Conservation (phyloP, 2,113 vertebrate species). For the Urocynchramus pylzowi region DNA sequence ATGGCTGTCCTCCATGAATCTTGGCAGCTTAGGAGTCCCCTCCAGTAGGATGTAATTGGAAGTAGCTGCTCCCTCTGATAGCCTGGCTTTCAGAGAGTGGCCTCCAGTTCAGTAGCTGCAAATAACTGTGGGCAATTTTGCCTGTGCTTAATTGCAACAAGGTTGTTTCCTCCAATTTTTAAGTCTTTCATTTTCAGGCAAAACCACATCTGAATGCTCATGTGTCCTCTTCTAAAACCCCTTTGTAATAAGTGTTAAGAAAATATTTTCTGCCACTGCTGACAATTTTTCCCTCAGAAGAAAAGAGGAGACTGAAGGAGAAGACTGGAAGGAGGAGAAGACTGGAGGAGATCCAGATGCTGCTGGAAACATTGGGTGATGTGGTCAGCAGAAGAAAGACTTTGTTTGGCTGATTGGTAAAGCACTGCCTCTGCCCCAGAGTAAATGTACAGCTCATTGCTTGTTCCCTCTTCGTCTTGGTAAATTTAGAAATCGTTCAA, state of each 20-base stretch:
- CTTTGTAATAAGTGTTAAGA: neutral
- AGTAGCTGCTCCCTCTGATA: slow-evolving; percentile 22
- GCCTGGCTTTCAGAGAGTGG: slow-evolving; percentile 13
- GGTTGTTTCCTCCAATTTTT: slow-evolving; percentile 13
- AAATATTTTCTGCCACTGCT: neutral
- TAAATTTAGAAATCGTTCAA: neutral
- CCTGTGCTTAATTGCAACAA: slow-evolving; percentile 12
- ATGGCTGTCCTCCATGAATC: slow-evolving; percentile 9
- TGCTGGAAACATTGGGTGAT: neutral
- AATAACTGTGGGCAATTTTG: slow-evolving; percentile 26
- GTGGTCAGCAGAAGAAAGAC: neutral
- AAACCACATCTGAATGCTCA: neutral
- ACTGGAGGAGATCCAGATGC: neutral
- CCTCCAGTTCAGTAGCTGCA: slow-evolving; percentile 42
- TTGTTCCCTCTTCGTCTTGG: neutral
- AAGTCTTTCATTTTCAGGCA: neutral
- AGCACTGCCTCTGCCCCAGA: neutral
- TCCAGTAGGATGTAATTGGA: slow-evolving; percentile 53
- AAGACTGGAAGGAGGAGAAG: neutral
- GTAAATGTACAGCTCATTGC: neutral
- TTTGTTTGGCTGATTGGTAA: neutral
- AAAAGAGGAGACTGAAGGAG: neutral
- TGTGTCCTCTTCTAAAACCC: neutral
- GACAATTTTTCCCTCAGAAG: neutral
- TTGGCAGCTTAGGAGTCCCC: slow-evolving; percentile 26